phyloP scores from a whole-genome alignment of 1,140 invertebrate genomes.

The Eriosoma lanigerum region DNA sequence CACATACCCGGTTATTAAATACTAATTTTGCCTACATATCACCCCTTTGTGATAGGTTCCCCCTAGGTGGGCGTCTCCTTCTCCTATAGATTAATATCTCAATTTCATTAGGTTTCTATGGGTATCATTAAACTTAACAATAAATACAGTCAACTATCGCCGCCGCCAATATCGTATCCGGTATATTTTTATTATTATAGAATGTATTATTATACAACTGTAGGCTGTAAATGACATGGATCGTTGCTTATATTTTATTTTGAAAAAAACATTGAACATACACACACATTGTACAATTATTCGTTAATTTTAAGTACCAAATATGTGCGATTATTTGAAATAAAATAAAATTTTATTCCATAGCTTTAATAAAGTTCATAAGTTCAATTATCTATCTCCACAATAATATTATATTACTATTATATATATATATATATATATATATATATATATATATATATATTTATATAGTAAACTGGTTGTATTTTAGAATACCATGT shows the following conservation, averaged over 20 bases:
- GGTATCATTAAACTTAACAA: not conserved
- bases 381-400: too few relatives aligned
- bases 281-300: not conserved
- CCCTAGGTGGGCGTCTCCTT: not conserved
- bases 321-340: not conserved
- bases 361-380: too few relatives aligned
- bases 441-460: too few relatives aligned
- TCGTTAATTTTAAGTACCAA: not conserved
- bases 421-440: too few relatives aligned
- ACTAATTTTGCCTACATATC: not conserved
- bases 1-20: slow-evolving; percentile 12
- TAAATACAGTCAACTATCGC: not conserved
- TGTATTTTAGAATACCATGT: not conserved
- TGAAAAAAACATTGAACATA: not conserved
- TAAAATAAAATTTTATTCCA: not conserved
- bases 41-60: not conserved
- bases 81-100: slow-evolving; percentile 26
- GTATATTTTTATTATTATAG: not conserved
- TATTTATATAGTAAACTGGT: too few relatives aligned
- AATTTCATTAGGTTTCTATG: slow-evolving; percentile 7
- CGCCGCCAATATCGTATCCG: not conserved
- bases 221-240: not conserved
- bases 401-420: not conserved
- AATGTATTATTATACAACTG: not conserved
- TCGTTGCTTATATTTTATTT: not conserved